Conservation (phyloP, 2,888 invertebrate genomes). For the Cataglyphis rosenhaueri region DNA sequence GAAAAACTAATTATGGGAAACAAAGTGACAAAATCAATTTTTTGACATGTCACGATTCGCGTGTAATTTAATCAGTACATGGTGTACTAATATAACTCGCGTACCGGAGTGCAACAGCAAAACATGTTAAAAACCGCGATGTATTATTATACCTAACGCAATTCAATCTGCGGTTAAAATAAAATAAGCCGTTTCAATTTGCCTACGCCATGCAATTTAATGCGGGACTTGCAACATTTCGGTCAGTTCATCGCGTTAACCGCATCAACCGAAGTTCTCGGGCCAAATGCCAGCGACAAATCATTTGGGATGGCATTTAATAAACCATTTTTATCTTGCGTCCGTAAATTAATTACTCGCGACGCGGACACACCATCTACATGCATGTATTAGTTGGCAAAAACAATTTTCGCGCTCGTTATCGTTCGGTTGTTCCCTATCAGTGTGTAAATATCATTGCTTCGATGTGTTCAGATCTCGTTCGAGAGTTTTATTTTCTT, state of each 20-base stretch:
- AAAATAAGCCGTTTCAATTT: constrained; percentile 52
- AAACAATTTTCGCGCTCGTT: constrained; percentile 46
- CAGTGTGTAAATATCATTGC: constrained; percentile 37
- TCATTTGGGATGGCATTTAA: constrained; percentile 53
- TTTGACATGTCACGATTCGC: constrained; percentile 8
- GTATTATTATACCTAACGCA: constrained; percentile 39
- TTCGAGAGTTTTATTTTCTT: constrained; percentile 11
- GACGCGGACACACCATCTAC: constrained; percentile 17
- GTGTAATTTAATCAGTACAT: constrained; percentile 29
- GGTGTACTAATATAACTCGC: constrained; percentile 13
- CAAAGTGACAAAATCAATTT: constrained; percentile 28
- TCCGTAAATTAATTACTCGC: constrained; percentile 50
- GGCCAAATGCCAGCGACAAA: constrained; percentile 51
- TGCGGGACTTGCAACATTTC: constrained; percentile 45
- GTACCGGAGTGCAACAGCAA: constrained; percentile 7
- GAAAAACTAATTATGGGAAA: constrained; percentile 12
- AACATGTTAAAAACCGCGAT: constrained; percentile 33
- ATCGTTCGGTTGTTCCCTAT: constrained; percentile 41
- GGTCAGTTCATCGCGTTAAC: constrained; percentile 54
- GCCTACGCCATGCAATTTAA: constrained; percentile 42
- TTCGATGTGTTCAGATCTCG: constrained; percentile 17
- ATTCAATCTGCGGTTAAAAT: constrained; percentile 41
- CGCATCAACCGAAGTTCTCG: constrained; percentile 51
- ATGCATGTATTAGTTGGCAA: constrained; percentile 44
- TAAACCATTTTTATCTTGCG: constrained; percentile 55